Evolutionary conservation across 2,888 invertebrate genomes (phyloP), one percentile per base, ranked within the genome.

Genomic region (Podotricha telesiphe): DNA sequence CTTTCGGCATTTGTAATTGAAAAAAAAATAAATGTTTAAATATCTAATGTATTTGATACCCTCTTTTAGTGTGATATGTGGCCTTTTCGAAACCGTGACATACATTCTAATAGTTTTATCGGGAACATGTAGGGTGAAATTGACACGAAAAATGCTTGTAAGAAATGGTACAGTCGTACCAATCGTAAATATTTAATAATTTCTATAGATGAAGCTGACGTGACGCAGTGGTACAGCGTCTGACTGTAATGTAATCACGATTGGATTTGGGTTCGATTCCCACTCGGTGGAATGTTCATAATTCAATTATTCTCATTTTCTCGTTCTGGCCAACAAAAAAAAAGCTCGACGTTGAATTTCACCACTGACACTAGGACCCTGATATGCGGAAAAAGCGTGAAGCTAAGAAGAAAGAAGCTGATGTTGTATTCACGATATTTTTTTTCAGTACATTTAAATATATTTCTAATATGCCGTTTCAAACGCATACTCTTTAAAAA

Each of bases 41-140:
- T 79, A 80, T 77, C 80, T 81, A 81, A 76, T 76, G 77, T 75
- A 76, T 78, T 74, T 75, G 75, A 75, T 79, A 86, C 83, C 84
- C 76, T 73, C 73, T 69, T 80, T 79, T 70, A 67, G 76, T 73
- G 81, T 86, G 86, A 88, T 82, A 84, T 87, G 86, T 85, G 79
- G 80, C 80, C 79, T 76, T 78, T 72, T 73, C 76, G 79, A 68
- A 45, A 78, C 76, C 89, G 91, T 92, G 91, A 91, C 89, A 90
- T 80, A 88, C 90, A 91, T 92, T 82, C 86, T 86, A 91, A 92
- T 88, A 86, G 88, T 85, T 86, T 83, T 86, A 28, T 63, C 50
- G 53, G 65, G 63, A 55, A 62, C 8, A 56, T 17, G 42, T 40
- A 45, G 51, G 50, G 58, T 67, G 51, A 37, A 22, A 37, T 50